Base-by-base conservation (phyloP, 1,140 invertebrate species). In the Mylabris phalerata region DNA sequence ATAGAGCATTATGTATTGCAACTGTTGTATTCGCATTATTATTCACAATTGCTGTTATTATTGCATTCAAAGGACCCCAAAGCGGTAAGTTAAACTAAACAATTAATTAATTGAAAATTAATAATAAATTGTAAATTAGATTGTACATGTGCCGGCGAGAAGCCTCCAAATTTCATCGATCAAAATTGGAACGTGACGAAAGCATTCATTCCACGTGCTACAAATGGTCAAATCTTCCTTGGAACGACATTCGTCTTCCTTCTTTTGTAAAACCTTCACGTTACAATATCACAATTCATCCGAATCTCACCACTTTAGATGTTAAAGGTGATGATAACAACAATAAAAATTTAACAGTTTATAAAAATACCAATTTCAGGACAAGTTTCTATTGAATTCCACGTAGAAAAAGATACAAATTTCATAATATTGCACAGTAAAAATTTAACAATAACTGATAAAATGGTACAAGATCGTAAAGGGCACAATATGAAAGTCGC, bases 341-440 rank as follows among this genome's bases (percentile, higher is more conserved):
- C 32, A 7, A 32, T 32, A 32, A 32, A 32, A 32, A 7, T 5
- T 32, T 3, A 3, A 19, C 19, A 19, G 1, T 19, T 19, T 19
- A 19, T 19, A 19, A 19, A 2, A 19, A 19, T 19, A 19, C 1
- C 19, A 19, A 50, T 64, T 65, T 51, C 57, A 92, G 89, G 89
- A 62, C 87, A 91, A 82, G 87, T 91, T 27, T 87, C 86, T 45
- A 92, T 91, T 71, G 88, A 91, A 76, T 86, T 91, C 71, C 82
- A 83, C 67, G 88, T 94, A 45, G 85, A 88, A 66, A 82, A 87
- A 72, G 87, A 92, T 68, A 93, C 90, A 39, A 83, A 88, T 71
- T 94, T 90, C 75, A 86, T 98, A 68, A 89, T 98, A 55, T 82
- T 98, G 59, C 93, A 98, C 77, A 84, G 86, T 66, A 86, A 93